These are phyloP conservation scores for Novumbra hubbsi DNA, from an alignment of 2,797 vertebrate genomes.

Conservation along the genomic window DNA sequence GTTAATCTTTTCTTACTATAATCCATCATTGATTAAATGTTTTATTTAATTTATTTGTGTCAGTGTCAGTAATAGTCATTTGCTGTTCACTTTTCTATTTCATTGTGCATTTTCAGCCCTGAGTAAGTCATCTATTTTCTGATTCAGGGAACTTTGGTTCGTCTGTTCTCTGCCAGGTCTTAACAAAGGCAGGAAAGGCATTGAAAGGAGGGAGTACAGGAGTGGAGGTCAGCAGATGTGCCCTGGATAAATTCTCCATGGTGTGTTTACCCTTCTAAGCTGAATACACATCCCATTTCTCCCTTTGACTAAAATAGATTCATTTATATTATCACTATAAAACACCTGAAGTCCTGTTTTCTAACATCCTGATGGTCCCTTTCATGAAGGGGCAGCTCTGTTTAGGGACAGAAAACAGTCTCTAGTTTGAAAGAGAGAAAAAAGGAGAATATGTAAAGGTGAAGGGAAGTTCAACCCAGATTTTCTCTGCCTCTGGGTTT, in stretches of 20 bases:
- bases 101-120: slow-evolving; percentile 19
- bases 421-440: slow-evolving; percentile 35
- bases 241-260: slow-evolving; percentile 30
- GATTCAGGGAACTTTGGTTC: slow-evolving; percentile 38
- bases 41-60: background rate
- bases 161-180: slow-evolving; percentile 45
- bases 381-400: slow-evolving; percentile 10
- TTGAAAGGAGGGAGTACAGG: slow-evolving; percentile 49
- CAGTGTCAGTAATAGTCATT: background rate
- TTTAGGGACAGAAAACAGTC: slow-evolving; percentile 19
- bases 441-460: slow-evolving; percentile 43
- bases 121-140: slow-evolving; percentile 66
- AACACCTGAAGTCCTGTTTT: slow-evolving; percentile 17
- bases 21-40: background rate
- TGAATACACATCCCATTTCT: slow-evolving; percentile 26
- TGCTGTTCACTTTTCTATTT: background rate
- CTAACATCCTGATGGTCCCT: slow-evolving; percentile 10
- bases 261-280: slow-evolving; percentile 30
- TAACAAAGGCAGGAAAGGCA: slow-evolving; percentile 77
- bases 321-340: slow-evolving; percentile 5
- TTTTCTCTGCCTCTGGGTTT: slow-evolving; percentile 38
- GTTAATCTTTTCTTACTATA: background rate
- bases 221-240: slow-evolving; percentile 67
- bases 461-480: slow-evolving; percentile 65
- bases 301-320: slow-evolving; percentile 36